Conservation (phyloP, 2,888 invertebrate species). For the Sinotaia quadrata region DNA sequence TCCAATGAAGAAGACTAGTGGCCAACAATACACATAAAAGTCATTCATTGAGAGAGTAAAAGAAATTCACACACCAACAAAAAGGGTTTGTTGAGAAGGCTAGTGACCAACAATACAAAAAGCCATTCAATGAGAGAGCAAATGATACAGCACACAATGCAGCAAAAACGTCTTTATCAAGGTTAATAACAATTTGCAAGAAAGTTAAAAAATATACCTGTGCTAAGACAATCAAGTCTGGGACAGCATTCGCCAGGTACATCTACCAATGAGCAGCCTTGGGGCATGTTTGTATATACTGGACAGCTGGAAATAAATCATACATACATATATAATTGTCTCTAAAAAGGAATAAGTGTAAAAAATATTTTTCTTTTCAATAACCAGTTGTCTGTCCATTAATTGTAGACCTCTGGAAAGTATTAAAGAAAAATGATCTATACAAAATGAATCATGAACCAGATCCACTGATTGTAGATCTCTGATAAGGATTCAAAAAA, state of each 20-base stretch:
- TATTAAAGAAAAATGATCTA: no score
- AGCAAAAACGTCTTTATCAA: neutral
- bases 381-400: neutral
- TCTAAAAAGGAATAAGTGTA: neutral
- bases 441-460: no score
- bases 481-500: no score
- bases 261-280: slow-evolving; percentile 48
- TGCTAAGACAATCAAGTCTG: slow-evolving; percentile 47
- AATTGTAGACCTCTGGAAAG: no score
- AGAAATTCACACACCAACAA: neutral
- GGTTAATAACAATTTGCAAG: neutral
- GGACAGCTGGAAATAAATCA: slow-evolving; percentile 18
- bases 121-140: no score
- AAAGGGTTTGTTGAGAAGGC: neutral
- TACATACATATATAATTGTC: neutral
- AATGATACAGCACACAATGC: no score
- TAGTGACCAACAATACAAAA: neutral
- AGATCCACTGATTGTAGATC: no score
- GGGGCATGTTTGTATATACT: slow-evolving; percentile 46
- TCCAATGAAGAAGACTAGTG: no score
- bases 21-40: no score
- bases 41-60: neutral
- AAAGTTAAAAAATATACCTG: neutral
- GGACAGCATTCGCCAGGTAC: slow-evolving; percentile 51
- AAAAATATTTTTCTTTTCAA: neutral